Percentiles rank a stretch among this genome's conserved stretches.
These are phyloP conservation scores for Lasioglossum baleicum DNA, from an alignment of 1,140 invertebrate genomes.

Conservation along the genomic window DNA sequence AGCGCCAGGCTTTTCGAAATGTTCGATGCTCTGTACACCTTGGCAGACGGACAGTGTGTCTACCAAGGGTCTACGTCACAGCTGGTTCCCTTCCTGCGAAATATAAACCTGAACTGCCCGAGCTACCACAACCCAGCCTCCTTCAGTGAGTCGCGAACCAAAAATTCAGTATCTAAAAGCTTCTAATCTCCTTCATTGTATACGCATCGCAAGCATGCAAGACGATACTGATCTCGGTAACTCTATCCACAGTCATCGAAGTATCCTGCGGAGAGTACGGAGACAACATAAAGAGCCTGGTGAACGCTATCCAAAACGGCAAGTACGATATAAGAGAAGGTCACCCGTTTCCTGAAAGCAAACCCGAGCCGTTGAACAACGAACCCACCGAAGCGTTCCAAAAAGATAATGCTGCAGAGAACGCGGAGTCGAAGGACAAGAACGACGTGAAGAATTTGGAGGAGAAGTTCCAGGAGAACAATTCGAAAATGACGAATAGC, in stretches of 20 bases:
- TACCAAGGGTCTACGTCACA: conserved; percentile 93
- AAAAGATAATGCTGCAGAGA: conserved; percentile 68
- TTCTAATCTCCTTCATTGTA: too few species aligned
- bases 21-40: conserved; percentile 97
- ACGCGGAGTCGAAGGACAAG: conserved; percentile 77
- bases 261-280: conserved; percentile 97
- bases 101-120: conserved; percentile 92
- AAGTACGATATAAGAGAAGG: conserved; percentile 87
- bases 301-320: conserved; percentile 91
- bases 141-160: conserved; percentile 84
- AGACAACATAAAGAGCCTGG: conserved; percentile 91
- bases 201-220: too few species aligned
- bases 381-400: conserved; percentile 65
- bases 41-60: conserved; percentile 96
- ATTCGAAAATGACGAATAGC: conserved; percentile 68
- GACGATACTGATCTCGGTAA: neutral
- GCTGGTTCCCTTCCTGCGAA: conserved; percentile 92
- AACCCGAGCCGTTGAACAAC: conserved; percentile 84
- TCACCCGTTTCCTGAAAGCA: conserved; percentile 82
- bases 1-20: conserved; percentile 97
- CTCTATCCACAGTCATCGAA: conserved; percentile 87
- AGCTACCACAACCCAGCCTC: conserved; percentile 98
- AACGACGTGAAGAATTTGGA: conserved; percentile 79
- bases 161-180: too few species aligned
- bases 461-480: conserved; percentile 80